phyloP scores from a whole-genome alignment of 2,888 invertebrate genomes.

The Eupithecia dodoneata region DNA sequence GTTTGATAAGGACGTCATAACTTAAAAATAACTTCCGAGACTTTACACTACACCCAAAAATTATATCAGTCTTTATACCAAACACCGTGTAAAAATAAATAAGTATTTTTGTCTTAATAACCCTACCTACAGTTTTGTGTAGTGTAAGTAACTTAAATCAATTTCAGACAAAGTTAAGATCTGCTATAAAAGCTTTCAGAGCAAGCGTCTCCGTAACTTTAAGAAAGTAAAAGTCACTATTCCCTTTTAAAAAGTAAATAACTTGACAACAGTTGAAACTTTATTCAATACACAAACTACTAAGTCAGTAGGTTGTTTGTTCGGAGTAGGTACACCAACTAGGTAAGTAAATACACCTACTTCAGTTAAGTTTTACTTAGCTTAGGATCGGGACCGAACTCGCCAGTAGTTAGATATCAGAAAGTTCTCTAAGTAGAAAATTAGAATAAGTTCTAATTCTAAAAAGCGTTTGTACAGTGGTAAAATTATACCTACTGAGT shows the following conservation, averaged over 20 bases:
- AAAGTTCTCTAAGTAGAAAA: not conserved
- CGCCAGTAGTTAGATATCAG: not conserved
- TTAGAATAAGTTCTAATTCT: not conserved
- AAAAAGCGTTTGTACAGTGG: not conserved
- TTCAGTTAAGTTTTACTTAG: slow-evolving; percentile 13
- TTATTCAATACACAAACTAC: slow-evolving; percentile 11
- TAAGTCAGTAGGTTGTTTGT: slow-evolving; percentile 4
- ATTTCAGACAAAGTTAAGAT: not conserved
- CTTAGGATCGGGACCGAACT: slow-evolving; percentile 10
- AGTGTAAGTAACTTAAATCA: not conserved
- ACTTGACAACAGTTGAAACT: slow-evolving; percentile 8
- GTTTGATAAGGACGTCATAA: too few species aligned
- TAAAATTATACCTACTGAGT: not conserved
- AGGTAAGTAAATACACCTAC: not conserved
- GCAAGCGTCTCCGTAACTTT: not conserved
- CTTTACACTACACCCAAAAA: too few species aligned
- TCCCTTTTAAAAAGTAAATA: not conserved
- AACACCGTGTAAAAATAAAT: too few species aligned
- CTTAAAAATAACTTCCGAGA: too few species aligned
- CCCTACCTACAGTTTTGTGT: not conserved
- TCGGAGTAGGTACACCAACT: not conserved
- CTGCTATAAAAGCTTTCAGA: not conserved
- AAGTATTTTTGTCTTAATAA: not conserved
- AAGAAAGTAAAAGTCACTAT: not conserved
- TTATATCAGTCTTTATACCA: too few species aligned